These are phyloP conservation scores for Amazona guildingii DNA, from an alignment of 2,113 vertebrate genomes.

Conservation along the genomic window DNA sequence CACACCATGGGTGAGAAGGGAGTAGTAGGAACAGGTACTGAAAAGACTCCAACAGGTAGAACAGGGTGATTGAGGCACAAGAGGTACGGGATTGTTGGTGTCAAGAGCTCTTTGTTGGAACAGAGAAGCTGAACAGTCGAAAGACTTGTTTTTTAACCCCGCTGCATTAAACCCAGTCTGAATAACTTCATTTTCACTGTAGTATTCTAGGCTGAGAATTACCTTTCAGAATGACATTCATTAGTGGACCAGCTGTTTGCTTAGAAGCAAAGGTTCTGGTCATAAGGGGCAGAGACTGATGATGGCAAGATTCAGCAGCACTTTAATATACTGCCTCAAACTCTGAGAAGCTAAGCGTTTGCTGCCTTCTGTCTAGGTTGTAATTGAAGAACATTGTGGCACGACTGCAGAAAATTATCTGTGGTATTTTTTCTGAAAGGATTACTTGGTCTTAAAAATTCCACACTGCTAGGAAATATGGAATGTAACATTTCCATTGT, in stretches of 20 bases:
- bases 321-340: neutral
- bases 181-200: neutral
- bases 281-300: neutral
- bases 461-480: neutral
- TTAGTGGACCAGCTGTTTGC: neutral
- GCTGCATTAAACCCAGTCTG: neutral
- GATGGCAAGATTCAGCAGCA: neutral
- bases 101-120: neutral
- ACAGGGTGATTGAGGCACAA: neutral
- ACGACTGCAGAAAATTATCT: neutral
- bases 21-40: neutral
- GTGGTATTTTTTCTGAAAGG: neutral
- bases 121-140: neutral
- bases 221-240: neutral
- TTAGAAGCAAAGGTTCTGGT: neutral
- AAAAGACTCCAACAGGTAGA: neutral
- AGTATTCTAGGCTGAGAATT: neutral
- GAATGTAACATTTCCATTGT: neutral
- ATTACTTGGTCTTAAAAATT: neutral
- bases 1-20: accelerated
- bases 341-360: neutral
- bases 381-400: neutral
- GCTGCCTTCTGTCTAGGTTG: neutral
- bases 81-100: accelerated
- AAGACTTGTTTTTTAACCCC: neutral